Evolutionary conservation across 1,140 invertebrate species (phyloP), one percentile per base, ranked within the genome.

Genomic region (Bradysia coprophila): DNA sequence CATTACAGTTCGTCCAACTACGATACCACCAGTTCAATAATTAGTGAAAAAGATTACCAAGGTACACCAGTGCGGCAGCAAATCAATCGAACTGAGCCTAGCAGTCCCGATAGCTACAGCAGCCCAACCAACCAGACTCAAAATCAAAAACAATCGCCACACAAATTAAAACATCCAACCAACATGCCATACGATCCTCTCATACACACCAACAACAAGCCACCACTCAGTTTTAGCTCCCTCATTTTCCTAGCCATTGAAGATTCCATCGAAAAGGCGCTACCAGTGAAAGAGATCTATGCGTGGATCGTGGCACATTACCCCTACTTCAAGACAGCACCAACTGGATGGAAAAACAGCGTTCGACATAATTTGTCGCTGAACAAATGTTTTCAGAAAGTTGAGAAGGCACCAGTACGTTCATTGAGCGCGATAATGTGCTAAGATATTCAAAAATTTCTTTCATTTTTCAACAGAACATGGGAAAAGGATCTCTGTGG

Each of bases 241-340:
- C 73, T 96, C 24, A 96, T 96, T 51, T 95, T 95, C 65, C 94
- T 96, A 90, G 90, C 91, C 16, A 92, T 95, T 48, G 90, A 96
- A 61, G 85, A 89, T 48, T 90, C 87, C 0, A 73, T 78, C 4
- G 74, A 77, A 34, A 85, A 92, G 57, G 87, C 88, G 5, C 57
- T 94, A 42, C 89, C 90, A 2, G 91, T 96, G 0, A 93, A 93
- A 56, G 92, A 96, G 59, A 95, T 97, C 49, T 97, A 97, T 56
- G 78, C 88, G n/a, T 97, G 92, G 92, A 96, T 97, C 46, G 67
- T 93, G 48, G 78, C 88, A 48, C 90, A 95, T 60, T 97, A 95
- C 65, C 92, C 92, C 0, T 97, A 95, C 63, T 97, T 95, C 64
- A 83, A 86, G 54, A 88, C 87, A 51, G 91, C 92, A 2, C 90